Base-by-base conservation (phyloP, 2,113 vertebrate genomes). In the Xerus inauris region DNA sequence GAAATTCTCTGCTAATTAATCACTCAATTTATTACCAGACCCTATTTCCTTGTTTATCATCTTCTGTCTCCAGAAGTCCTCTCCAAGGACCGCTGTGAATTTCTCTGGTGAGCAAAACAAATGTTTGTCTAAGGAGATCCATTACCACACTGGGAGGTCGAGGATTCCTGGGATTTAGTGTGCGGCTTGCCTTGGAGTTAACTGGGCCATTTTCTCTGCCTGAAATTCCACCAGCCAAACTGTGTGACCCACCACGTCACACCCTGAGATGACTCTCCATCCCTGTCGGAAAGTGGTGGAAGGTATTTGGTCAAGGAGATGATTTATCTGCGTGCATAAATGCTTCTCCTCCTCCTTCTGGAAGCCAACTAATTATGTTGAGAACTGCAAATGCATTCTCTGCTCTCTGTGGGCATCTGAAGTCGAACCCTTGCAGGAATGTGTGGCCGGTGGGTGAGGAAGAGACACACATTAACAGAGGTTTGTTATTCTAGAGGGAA, bases 121-220 rank as follows among this genome's bases (percentile, higher is more conserved):
- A 95, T 67, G 69, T 97, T 97, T 94, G 75, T 97, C 96, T 95
- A 89, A 80, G 85, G 49, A 93, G 89, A 81, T 90, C 90, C 40
- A 10, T 90, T 54, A 24, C 94, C 73, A 4, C 1, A 1, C 72
- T 49, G 94, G 90, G 94, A 95, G 94, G 95, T 93, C 92, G 93
- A 30, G 16, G 84, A 94, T 92, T 94, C 87, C 92, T 95, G 91
- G 96, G 88, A 93, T 94, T 87, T 51, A 87, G 77, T 57, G 47
- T 81, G 35, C 67, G 73, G 65, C 79, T 86, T 67, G 24, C 62
- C 45, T 91, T 81, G 81, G 76, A 51, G 84, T 86, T 92, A n/a
- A 22, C 8, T 72, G 81, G 45, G 76, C 38, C 87, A 96, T 84
- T 80, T 97, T 90, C 47, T 0, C 71, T 84, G 47, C 73, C 45